These are phyloP conservation scores for Polymixis lichenea DNA, from an alignment of 2,888 invertebrate genomes.

Conservation along the genomic window DNA sequence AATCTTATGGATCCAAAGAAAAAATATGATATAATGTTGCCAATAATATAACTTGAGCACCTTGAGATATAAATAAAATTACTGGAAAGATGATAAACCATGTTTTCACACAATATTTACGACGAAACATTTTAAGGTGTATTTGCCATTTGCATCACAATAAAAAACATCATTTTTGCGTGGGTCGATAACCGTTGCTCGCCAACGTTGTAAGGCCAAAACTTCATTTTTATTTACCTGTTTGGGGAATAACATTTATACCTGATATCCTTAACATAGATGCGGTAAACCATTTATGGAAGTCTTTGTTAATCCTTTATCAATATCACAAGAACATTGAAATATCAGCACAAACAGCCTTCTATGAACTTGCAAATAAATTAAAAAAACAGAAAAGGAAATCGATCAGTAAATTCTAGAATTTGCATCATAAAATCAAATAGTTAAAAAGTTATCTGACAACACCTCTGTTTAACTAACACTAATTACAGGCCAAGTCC, in stretches of 20 bases:
- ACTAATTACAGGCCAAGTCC: not conserved
- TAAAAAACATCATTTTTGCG: slow-evolving; percentile 13
- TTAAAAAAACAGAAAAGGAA: not conserved
- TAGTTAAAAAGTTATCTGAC: not conserved
- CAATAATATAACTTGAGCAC: not conserved
- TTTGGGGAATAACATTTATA: slow-evolving; percentile 46
- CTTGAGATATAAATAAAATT: not conserved
- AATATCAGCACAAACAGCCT: not conserved
- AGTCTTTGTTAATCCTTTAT: slow-evolving; percentile 20
- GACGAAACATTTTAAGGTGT: not conserved
- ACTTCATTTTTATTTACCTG: slow-evolving; percentile 7
- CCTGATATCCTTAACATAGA: slow-evolving; percentile 63
- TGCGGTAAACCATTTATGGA: slow-evolving; percentile 28
- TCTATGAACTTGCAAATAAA: not conserved
- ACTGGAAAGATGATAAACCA: not conserved
- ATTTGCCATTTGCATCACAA: slow-evolving; percentile 4
- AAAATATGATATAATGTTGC: not conserved
- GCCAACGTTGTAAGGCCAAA: slow-evolving; percentile 16
- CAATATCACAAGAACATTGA: slow-evolving; percentile 1
- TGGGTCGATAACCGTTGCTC: slow-evolving; percentile 40
- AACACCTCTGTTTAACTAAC: no score
- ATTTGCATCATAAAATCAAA: not conserved
- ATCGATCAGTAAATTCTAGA: not conserved
- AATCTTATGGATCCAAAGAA: not conserved
- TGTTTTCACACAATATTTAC: not conserved